Evolutionary conservation across 2,797 vertebrate species (phyloP), one percentile per base, ranked within the genome.

Genomic region (Cynopterus sphinx): DNA sequence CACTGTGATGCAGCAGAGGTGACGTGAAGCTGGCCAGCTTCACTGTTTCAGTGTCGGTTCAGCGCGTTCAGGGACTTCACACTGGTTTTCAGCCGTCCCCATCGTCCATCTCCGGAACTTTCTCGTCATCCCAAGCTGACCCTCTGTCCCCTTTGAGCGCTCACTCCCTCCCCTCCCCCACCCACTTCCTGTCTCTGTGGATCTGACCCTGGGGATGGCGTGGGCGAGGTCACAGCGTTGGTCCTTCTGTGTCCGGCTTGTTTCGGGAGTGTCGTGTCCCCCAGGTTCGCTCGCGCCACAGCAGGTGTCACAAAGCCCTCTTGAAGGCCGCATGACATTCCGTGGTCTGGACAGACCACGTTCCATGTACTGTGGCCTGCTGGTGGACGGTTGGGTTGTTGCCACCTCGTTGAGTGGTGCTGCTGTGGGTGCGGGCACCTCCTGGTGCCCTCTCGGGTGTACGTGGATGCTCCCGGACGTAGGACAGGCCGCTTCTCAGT

Each of bases 1-100:
- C 8, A 7, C 5, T 7, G 19, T 2, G 49, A 1, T 9, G 33
- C 31, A 51, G 13, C 28, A 8, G 65, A 51, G 43, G 1, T 2
- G 0, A 1, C 4, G 1, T 51, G 5, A 61, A 26, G 2, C 11
- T 15, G 8, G 7, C 21, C 15, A 0, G 16, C 4, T 3, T 39
- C 7, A 13, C 24, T 3, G 0, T 10, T 6, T 8, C 6, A 1
- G 61, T 0, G 24, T 10, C 26, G 39, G 70, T 28, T 59, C 53
- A 1, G 36, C 1, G 39, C 49, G 0, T 3, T 6, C 5, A n/a
- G 63, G 10, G 36, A 2, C 0, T 3, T 3, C 13, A 4, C 8
- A 3, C 9, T 0, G 22, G 8, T 15, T 2, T 33, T 21, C 28
- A 43, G 0, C 33, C 2, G 0, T 41, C 12, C 0, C 11, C 43